phyloP scores from a whole-genome alignment of 2,113 vertebrate genomes.

The Columbina picui region DNA sequence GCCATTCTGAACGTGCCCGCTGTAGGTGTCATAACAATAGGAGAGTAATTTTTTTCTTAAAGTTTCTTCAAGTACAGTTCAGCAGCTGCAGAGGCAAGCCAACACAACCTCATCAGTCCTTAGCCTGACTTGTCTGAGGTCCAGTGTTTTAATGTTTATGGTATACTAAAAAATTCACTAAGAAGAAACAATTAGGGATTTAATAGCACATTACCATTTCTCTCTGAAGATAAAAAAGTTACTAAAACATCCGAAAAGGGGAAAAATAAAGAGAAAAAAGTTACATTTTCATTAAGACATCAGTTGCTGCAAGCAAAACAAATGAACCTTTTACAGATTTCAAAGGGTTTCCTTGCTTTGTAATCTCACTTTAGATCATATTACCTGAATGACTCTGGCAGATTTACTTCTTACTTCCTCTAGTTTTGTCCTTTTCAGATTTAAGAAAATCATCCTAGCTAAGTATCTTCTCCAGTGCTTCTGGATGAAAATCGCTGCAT shows the following conservation, averaged over 20 bases:
- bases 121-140: neutral
- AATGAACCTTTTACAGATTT: neutral
- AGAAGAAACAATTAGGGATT: neutral
- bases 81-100: neutral
- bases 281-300: neutral
- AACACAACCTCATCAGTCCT: neutral
- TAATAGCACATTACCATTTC: neutral
- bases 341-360: neutral
- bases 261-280: neutral
- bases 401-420: conserved; percentile 71
- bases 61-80: neutral
- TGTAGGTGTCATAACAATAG: neutral
- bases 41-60: neutral
- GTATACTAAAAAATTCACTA: neutral
- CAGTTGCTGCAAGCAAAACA: neutral
- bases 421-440: conserved; percentile 66
- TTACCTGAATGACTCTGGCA: conserved; percentile 87
- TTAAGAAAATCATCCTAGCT: conserved; percentile 67
- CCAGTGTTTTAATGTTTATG: neutral
- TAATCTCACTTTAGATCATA: neutral
- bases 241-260: neutral
- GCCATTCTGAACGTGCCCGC: neutral
- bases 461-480: conserved; percentile 80
- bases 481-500: conserved; percentile 82
- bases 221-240: neutral